phyloP scores from a whole-genome alignment of 2,888 invertebrate species.

The Caradrina kadenii region DNA sequence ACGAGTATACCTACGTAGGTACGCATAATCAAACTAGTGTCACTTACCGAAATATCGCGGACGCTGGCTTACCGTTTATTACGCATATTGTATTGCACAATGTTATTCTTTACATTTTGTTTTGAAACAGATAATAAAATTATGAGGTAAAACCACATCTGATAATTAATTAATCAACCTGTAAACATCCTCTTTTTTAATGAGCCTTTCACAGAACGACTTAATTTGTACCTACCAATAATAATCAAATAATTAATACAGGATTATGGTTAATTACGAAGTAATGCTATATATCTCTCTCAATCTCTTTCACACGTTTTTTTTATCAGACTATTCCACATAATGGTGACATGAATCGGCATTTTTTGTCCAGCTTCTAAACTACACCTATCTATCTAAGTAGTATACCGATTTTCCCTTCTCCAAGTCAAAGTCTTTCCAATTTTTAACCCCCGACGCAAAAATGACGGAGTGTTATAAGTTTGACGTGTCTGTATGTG shows the following conservation, averaged over 20 bases:
- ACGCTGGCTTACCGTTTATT: constrained; percentile 1
- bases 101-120: constrained; percentile 15
- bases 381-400: background rate
- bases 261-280: no score
- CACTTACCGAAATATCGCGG: constrained; percentile 14
- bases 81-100: constrained; percentile 38
- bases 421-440: background rate
- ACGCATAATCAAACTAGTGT: constrained; percentile 14
- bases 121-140: constrained; percentile 25
- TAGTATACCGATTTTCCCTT: background rate
- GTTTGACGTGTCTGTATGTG: no score
- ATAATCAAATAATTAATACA: no score
- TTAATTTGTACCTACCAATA: no score
- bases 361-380: background rate
- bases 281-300: no score
- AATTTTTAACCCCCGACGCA: no score
- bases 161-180: background rate
- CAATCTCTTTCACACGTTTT: background rate
- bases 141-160: constrained; percentile 15
- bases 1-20: background rate
- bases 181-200: constrained; percentile 17
- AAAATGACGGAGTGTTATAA: no score
- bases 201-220: background rate
- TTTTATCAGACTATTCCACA: background rate
- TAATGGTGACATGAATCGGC: background rate